Evolutionary conservation across 1,140 invertebrate genomes (phyloP), one percentile per base, ranked within the genome.

Genomic region (Sarcophaga peregrina): DNA sequence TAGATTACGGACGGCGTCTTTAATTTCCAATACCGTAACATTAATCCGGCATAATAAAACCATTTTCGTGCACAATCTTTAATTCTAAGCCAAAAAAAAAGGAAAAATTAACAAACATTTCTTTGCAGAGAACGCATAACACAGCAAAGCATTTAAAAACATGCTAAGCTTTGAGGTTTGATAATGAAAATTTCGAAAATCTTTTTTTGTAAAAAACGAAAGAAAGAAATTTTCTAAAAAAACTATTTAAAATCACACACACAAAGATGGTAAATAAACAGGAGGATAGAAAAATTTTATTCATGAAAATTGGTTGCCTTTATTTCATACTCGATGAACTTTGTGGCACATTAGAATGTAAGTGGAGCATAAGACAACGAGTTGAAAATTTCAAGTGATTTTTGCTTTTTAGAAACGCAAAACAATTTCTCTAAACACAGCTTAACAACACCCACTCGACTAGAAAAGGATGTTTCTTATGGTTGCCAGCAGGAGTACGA

Each of bases 321-420:
- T 37, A 37, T 37, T 37, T 37, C 25, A 37, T 37, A 37, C 25
- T 37, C 25, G 1, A 37, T 37, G 25, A 37, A 37, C 25, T 37
- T 37, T 37, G 25, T 68, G 17, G 17, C 62, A 68, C 62, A 68
- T 68, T 68, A 68, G 58, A n/a, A 20, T 68, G 58, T 68, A 20
- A 68, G 58, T 68, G 62, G 10, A 68, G 62, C 62, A 68, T 68
- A 25, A 68, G 7, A 68, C 62, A 68, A 68, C 5, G 62, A 17
- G 62, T 68, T 68, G 62, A 68, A 68, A 68, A 68, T 68, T 68
- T 6, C 62, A 68, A 68, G 62, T 68, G 17, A 68, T 68, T 68
- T 68, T 20, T 68, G 8, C 9, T 68, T 68, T 20, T 15, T 68
- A 20, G 58, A 17, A n/a, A n/a, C n/a, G n/a, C n/a, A n/a, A n/a